Base-by-base conservation (phyloP, 2,888 invertebrate species). In the Crioceris asparagi region DNA sequence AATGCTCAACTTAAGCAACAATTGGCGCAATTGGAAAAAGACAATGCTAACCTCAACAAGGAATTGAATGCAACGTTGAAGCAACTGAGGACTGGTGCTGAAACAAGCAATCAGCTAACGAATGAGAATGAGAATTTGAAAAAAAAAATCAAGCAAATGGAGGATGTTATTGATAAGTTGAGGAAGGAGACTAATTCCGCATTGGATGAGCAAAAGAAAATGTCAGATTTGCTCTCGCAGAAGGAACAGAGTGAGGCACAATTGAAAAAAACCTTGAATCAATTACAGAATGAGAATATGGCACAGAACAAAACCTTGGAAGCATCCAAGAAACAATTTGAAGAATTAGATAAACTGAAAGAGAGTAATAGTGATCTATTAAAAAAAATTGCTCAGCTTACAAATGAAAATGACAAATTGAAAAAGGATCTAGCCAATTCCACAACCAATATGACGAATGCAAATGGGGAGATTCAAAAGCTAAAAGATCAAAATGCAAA, bases 361-460 rank as follows among this genome's bases (percentile, higher is more conserved):
- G n/a, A n/a, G n/a, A n/a, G n/a, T n/a, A n/a, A n/a, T n/a, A n/a
- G n/a, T n/a, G n/a, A n/a, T n/a, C n/a, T n/a, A n/a, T n/a, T n/a
- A n/a, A n/a, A n/a, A 15, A 33, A 44, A 40, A 32, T 50, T 6
- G 41, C 38, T 7, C 43, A 47, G 31, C 34, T 49, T 6, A 47
- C 49, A 43, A 36, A 39, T 6, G 50, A 51, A 27, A 44, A 44
- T 14, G 38, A 38, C 10, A 47, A 39, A 33, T 29, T 46, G 17
- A 49, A 47, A 35, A 44, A 45, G 25, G 44, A 46, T 3, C 26
- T 48, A 2, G 44, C 38, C 3, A 36, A 39, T 21, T 37, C 40
- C 14, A 33, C 39, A 17, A 35, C 21, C 12, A 36, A 39, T 12
- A 25, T 16, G 11, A 34, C 39, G 14, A 36, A 34, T 8, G 34